Percentiles rank a stretch among this genome's conserved stretches.
phyloP scores from a whole-genome alignment of 1,140 invertebrate genomes.

The Leptopilina clavipes region DNA sequence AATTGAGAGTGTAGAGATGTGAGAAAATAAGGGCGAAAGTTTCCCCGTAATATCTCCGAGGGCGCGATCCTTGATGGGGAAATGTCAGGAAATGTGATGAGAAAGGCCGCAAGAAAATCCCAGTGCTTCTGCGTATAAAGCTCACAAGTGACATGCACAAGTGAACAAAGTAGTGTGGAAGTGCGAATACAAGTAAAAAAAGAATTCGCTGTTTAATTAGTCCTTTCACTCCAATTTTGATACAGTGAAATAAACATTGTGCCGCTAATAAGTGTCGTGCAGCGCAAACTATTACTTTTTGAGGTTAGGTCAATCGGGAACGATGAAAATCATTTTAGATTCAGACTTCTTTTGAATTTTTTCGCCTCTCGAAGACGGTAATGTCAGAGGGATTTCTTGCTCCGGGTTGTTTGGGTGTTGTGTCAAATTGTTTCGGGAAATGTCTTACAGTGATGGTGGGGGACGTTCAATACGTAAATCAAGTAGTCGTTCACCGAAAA shows the following conservation, averaged over 20 bases:
- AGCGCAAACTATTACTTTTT: background rate
- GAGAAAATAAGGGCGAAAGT: no score
- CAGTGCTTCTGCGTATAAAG: constrained; percentile 6
- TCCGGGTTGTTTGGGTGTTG: background rate
- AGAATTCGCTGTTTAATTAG: background rate
- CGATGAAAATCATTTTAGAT: no score
- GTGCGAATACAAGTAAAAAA: background rate
- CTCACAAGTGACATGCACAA: background rate
- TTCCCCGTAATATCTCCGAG: no score
- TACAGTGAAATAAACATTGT: constrained; percentile 1
- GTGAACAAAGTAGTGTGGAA: background rate
- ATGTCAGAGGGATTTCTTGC: constrained; percentile 44
- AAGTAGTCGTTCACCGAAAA: constrained; percentile 72
- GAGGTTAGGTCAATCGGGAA: background rate
- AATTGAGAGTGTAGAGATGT: no score
- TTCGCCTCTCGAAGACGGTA: no score
- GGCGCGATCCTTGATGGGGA: no score
- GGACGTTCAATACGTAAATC: constrained; percentile 73
- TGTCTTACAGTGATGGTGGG: constrained; percentile 76
- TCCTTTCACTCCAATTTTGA: background rate
- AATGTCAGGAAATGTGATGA: background rate
- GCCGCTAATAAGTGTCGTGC: background rate
- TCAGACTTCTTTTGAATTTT: no score
- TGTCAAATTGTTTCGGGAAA: constrained; percentile 54
- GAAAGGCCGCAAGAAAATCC: background rate